Conservation (phyloP, 2,888 invertebrate genomes). For the Pemphredon lugubris region DNA sequence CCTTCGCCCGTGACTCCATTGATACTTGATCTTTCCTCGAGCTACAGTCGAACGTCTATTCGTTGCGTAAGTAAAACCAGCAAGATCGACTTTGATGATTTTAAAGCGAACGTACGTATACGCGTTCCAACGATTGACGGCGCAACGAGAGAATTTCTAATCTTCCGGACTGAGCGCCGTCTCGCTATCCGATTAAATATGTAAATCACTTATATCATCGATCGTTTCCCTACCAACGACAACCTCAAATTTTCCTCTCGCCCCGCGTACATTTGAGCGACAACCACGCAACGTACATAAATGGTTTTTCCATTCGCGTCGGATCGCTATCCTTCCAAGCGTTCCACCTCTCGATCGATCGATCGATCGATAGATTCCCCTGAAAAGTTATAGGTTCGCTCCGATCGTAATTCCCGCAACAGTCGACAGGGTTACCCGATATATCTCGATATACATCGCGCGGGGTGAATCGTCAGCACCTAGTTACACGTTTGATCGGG, state of each 20-base stretch:
- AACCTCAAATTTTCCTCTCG: no score
- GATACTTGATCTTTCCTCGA: no score
- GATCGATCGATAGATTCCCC: conserved; percentile 50
- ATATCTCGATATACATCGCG: conserved; percentile 53
- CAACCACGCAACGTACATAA: conserved; percentile 45
- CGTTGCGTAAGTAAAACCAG: no score
- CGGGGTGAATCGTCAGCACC: conserved; percentile 47
- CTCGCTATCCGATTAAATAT: no score
- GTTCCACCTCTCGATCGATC: neutral
- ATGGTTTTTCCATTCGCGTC: conserved; percentile 38
- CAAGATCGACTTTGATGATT: no score
- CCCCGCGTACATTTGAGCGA: neutral
- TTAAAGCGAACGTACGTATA: no score
- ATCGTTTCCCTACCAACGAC: no score
- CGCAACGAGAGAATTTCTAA: no score
- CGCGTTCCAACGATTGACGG: no score
- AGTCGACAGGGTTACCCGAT: conserved; percentile 40
- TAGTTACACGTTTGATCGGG: conserved; percentile 43
- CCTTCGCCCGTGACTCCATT: no score
- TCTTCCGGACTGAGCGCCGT: no score
- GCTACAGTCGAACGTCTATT: no score
- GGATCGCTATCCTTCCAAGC: conserved; percentile 8
- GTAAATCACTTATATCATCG: neutral
- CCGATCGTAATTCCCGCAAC: conserved; percentile 45
- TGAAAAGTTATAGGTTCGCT: conserved; percentile 47